These are phyloP conservation scores for Cabera pusaria DNA, from an alignment of 2,888 invertebrate species.

Conservation along the genomic window DNA sequence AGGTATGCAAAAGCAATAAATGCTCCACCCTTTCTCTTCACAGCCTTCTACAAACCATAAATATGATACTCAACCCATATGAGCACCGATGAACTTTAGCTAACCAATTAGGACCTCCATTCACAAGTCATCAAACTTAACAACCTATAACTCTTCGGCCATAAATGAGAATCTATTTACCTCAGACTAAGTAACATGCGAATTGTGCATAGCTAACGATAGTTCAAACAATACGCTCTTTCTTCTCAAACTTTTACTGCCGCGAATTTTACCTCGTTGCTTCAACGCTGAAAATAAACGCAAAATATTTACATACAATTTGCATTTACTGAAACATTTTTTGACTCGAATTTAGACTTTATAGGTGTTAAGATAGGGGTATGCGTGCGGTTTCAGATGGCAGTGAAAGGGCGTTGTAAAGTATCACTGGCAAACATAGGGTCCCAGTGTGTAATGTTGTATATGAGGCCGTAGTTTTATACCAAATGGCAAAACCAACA, in stretches of 20 bases:
- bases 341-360: constrained; percentile 49
- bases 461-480: constrained; percentile 60
- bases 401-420: constrained; percentile 54
- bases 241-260: constrained; percentile 57
- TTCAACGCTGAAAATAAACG: constrained; percentile 62
- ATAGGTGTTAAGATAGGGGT: constrained; percentile 37
- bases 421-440: constrained; percentile 66
- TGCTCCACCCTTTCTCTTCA: constrained; percentile 7
- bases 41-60: constrained; percentile 7
- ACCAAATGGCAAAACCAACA: constrained; percentile 51
- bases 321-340: constrained; percentile 46
- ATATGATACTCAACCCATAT: constrained; percentile 20
- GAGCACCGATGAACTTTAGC: constrained; percentile 34
- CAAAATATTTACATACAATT: constrained; percentile 58
- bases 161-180: constrained; percentile 39
- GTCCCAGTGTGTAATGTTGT: constrained; percentile 60
- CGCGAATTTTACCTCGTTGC: constrained; percentile 66
- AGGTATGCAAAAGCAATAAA: too few relatives aligned
- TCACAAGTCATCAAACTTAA: constrained; percentile 47
- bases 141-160: constrained; percentile 45
- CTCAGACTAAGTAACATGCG: constrained; percentile 46
- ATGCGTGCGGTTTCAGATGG: constrained; percentile 40
- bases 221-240: constrained; percentile 60
- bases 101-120: constrained; percentile 36
- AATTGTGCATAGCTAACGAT: constrained; percentile 46